Evolutionary conservation across 2,888 invertebrate genomes (phyloP).

Genomic region (Sarcophaga carnaria): DNA sequence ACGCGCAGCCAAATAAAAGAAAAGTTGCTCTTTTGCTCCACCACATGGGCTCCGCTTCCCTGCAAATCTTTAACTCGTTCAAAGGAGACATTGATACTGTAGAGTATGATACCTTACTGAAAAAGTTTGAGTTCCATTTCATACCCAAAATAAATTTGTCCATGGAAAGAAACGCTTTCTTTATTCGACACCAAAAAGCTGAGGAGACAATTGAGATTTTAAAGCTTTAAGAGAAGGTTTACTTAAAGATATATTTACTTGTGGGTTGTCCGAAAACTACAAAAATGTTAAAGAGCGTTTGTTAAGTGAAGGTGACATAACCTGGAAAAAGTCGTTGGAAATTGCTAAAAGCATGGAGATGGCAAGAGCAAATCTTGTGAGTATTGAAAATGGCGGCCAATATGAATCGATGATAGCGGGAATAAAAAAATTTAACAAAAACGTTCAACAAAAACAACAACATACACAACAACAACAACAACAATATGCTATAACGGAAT

Average conservation of each 20-base stretch:
- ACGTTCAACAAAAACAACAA: not conserved
- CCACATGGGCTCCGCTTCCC: not conserved
- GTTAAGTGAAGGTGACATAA: constrained; percentile 46
- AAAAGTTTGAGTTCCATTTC: constrained; percentile 18
- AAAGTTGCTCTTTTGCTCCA: constrained; percentile 14
- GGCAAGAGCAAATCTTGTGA: constrained; percentile 11
- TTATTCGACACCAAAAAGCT: not conserved
- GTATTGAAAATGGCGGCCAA: constrained; percentile 19
- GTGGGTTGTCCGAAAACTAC: constrained; percentile 25
- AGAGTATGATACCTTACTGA: constrained; percentile 1
- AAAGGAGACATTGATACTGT: constrained; percentile 13
- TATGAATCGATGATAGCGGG: constrained; percentile 22
- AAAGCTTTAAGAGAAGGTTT: constrained; percentile 18
- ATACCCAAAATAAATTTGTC: constrained; percentile 6
- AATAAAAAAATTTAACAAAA: not conserved
- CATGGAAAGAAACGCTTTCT: constrained; percentile 28
- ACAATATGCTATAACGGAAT: not conserved
- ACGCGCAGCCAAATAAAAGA: constrained; percentile 36
- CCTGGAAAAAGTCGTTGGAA: constrained; percentile 19
- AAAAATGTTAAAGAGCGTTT: constrained; percentile 41
- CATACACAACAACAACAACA: constrained; percentile 25
- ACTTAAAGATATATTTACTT: constrained; percentile 39
- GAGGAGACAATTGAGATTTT: constrained; percentile 5
- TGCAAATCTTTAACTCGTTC: constrained; percentile 35
- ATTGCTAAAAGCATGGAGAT: constrained; percentile 21